Base-by-base conservation (phyloP, 2,888 invertebrate species). In the Acrobeloides nanus region DNA sequence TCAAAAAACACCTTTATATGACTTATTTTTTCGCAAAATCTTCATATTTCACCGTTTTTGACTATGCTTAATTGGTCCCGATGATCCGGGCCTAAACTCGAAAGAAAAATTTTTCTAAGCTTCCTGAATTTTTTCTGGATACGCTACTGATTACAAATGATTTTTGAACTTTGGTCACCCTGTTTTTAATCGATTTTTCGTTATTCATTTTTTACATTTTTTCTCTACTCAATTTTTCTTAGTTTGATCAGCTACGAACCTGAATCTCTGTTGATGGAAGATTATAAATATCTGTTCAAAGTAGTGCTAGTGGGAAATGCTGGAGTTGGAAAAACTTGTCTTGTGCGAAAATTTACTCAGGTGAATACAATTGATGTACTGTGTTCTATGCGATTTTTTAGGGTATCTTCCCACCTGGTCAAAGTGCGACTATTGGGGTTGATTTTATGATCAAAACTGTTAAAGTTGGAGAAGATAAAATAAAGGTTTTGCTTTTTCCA, bases 361-460 rank as follows among this genome's bases (percentile, higher is more conserved):
- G 83, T 82, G 35, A 25, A 32, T 38, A 41, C 15, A 2, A 20
- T 17, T 15, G 37, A 15, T 37, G n/a, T 15, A 38, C 6, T 29
- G 15, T 12, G 12, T 39, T 39, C 17, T n/a, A 10, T 35, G 84
- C 85, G 20, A 82, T 81, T 69, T 86, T 69, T 51, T 69, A 84
- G 83, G 93, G 93, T 2, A 79, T 93, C 39, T 95, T 95, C 78
- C 93, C 93, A 42, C 92, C 92, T 26, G 93, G 93, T 12, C 93
- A 95, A 79, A 92, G 92, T 62, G 93, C 93, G 47, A 95, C 93
- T 3, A 95, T 95, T 70, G 93, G 93, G 48, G 93, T 95, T 23
- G 95, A 95, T 81, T 95, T 95, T 76, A 92, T 95, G 92, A 93
- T 95, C 55, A 95, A 95, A 80, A 92, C 92, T 44, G 89, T 95